Conservation (phyloP, 2,888 invertebrate species). For the Labia minor region DNA sequence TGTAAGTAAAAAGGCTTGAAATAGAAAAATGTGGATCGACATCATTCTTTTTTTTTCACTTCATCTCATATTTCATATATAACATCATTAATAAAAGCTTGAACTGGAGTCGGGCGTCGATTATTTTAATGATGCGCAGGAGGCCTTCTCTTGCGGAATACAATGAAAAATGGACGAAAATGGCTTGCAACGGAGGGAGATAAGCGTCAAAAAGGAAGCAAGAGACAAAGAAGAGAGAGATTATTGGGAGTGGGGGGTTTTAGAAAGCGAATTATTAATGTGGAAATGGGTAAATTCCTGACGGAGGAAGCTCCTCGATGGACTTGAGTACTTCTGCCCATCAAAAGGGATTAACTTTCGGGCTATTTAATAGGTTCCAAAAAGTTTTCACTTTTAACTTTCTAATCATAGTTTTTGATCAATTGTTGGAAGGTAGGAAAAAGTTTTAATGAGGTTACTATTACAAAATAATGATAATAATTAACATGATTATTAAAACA, state of each 20-base stretch:
- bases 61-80: conserved; percentile 13
- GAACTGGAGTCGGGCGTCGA: conserved; percentile 4
- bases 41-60: not conserved
- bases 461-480: no score
- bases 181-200: not conserved
- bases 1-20: not conserved
- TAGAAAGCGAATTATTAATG: conserved; percentile 13
- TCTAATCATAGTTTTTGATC: not conserved
- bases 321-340: not conserved
- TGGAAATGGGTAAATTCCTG: not conserved
- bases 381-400: not conserved
- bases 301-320: not conserved
- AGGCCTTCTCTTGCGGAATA: not conserved
- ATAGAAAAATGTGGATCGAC: not conserved
- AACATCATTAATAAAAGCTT: conserved; percentile 1
- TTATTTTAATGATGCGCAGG: conserved; percentile 13
- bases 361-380: not conserved
- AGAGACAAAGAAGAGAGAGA: not conserved
- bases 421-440: no score
- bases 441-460: no score
- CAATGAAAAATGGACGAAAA: conserved; percentile 8
- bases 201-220: not conserved
- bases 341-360: not conserved
- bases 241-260: not conserved
- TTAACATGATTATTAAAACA: no score